These are phyloP conservation scores for Aquatica leii DNA, from an alignment of 2,888 invertebrate genomes.

Conservation along the genomic window DNA sequence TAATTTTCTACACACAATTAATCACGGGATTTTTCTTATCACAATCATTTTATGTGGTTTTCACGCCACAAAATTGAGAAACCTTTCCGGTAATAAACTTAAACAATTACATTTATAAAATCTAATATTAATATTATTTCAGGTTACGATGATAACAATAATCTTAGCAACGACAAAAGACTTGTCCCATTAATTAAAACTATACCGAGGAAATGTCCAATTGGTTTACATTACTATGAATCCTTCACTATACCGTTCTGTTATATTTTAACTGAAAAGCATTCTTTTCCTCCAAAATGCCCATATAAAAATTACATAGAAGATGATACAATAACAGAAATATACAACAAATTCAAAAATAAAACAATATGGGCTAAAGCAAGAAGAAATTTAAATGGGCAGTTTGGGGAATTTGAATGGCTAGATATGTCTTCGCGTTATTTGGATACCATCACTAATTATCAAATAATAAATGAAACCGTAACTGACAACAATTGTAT, in stretches of 20 bases:
- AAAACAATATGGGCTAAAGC: conserved; percentile 25
- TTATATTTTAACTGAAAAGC: conserved; percentile 26
- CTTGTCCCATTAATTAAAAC: too few relatives aligned
- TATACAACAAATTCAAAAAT: conserved; percentile 11
- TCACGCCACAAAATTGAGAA: too few relatives aligned
- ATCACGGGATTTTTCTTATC: too few relatives aligned
- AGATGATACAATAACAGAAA: conserved; percentile 17
- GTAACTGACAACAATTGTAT: conserved; percentile 24
- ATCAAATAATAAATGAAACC: conserved; percentile 5
- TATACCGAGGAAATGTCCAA: conserved; percentile 22
- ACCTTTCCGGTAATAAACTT: too few relatives aligned
- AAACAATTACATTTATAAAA: too few relatives aligned
- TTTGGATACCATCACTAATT: conserved; percentile 12
- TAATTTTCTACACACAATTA: too few relatives aligned
- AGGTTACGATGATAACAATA: too few relatives aligned
- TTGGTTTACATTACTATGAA: conserved; percentile 16
- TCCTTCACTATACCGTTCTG: conserved; percentile 23
- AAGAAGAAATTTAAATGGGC: conserved; percentile 15
- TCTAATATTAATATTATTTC: too few relatives aligned
- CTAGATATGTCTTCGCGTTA: conserved; percentile 17
- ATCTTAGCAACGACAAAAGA: too few relatives aligned
- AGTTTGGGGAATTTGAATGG: conserved; percentile 25
- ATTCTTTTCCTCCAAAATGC: conserved; percentile 24
- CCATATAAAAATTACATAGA: conserved; percentile 27
- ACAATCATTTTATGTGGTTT: too few relatives aligned